phyloP scores from a whole-genome alignment of 1,140 invertebrate genomes.

The Drosophila arizonae region DNA sequence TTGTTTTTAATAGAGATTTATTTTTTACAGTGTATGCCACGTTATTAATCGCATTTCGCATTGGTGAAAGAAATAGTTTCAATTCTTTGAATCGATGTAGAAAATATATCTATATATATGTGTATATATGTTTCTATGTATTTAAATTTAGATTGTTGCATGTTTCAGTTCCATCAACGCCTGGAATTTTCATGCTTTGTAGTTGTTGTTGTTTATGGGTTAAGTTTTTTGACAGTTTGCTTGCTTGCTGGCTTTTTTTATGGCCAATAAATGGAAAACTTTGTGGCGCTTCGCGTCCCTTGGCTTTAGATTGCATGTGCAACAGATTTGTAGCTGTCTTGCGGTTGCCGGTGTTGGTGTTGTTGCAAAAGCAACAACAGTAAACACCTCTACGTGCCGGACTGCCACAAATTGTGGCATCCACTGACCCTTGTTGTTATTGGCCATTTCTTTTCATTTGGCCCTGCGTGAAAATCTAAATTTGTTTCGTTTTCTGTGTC shows the following conservation, averaged over 20 bases:
- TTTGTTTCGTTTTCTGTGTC: constrained; percentile 4
- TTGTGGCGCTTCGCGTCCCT: constrained; percentile 30
- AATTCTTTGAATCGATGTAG: constrained; percentile 29
- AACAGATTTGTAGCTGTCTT: constrained; percentile 49
- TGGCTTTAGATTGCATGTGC: constrained; percentile 45
- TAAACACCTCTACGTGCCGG: constrained; percentile 23
- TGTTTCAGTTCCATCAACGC: constrained; percentile 8
- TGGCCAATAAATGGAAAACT: constrained; percentile 69
- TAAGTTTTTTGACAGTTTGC: constrained; percentile 60
- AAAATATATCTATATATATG: no score
- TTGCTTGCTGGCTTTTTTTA: constrained; percentile 41
- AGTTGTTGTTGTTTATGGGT: constrained; percentile 35
- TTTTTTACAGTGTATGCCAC: constrained; percentile 1
- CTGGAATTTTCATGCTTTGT: not conserved
- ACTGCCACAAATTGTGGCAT: constrained; percentile 19
- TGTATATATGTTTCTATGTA: constrained; percentile 4
- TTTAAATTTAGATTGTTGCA: constrained; percentile 8
- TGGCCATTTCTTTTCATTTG: constrained; percentile 17
- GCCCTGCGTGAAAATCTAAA: constrained; percentile 15
- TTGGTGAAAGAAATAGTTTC: constrained; percentile 21
- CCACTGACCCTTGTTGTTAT: constrained; percentile 9
- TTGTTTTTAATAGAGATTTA: not conserved
- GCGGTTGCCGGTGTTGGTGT: not conserved
- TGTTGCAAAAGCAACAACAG: no score
- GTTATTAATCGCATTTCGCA: constrained; percentile 12